These are phyloP conservation scores for Aphodius granarius DNA, from an alignment of 2,888 invertebrate genomes.

Conservation along the genomic window DNA sequence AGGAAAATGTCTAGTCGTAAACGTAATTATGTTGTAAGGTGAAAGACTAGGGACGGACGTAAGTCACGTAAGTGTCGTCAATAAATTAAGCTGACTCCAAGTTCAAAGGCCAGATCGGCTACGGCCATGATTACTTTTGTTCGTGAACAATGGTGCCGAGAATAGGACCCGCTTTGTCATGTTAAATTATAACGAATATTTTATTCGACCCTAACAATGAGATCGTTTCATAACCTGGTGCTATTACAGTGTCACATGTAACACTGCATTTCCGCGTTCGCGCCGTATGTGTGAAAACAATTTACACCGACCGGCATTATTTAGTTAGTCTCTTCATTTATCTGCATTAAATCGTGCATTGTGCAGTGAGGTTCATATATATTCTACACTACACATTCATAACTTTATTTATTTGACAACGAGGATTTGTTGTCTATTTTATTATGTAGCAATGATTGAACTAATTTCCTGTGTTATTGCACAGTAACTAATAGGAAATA, in stretches of 20 bases:
- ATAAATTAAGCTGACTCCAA: neutral
- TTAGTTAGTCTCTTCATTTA: neutral
- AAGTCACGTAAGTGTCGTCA: neutral
- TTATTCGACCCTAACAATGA: conserved; percentile 27
- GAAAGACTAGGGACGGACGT: neutral
- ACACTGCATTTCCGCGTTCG: neutral
- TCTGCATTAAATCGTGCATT: neutral
- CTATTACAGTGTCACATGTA: neutral
- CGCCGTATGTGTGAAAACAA: neutral
- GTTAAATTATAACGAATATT: conserved; percentile 39
- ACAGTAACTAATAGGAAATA: too few relatives aligned
- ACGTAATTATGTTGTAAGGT: neutral
- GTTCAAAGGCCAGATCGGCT: neutral
- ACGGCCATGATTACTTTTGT: conserved; percentile 36
- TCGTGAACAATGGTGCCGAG: conserved; percentile 38
- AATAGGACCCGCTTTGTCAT: conserved; percentile 39
- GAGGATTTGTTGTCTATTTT: too few relatives aligned
- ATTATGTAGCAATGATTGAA: too few relatives aligned
- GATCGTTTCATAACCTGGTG: conserved; percentile 22
- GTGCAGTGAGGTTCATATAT: neutral
- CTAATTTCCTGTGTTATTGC: too few relatives aligned
- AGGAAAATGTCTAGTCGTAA: neutral
- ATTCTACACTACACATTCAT: too few relatives aligned
- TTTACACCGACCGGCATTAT: neutral
- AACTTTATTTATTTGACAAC: too few relatives aligned